Percentiles rank a stretch among this genome's conserved stretches.
These are phyloP conservation scores for Nannoperca obscura DNA, from an alignment of 2,797 vertebrate genomes.

Conservation along the genomic window DNA sequence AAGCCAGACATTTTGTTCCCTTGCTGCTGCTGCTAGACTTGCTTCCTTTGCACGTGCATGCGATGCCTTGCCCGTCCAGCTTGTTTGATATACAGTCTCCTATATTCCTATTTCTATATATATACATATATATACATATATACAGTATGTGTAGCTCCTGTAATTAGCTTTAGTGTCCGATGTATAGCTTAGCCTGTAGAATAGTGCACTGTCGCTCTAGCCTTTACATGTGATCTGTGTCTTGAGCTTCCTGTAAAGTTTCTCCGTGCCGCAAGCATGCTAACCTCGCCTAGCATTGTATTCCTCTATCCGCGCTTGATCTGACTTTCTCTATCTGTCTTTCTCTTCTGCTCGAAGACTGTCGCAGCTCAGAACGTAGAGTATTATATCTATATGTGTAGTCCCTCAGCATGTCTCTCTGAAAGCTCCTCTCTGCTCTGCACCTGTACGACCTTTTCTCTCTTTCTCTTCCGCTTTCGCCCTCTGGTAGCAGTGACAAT, in stretches of 20 bases:
- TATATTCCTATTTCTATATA: slow-evolving; percentile 75
- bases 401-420: slow-evolving; percentile 83
- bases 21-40: slow-evolving; percentile 74
- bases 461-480: slow-evolving; percentile 74
- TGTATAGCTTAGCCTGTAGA: slow-evolving; percentile 82
- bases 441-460: slow-evolving; percentile 67
- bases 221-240: slow-evolving; percentile 82
- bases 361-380: slow-evolving; percentile 79
- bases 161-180: slow-evolving; percentile 81
- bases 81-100: slow-evolving; percentile 80
- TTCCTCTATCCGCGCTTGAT: slow-evolving; percentile 75
- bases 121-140: slow-evolving; percentile 65
- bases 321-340: slow-evolving; percentile 75
- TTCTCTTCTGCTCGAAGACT: slow-evolving; percentile 76
- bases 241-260: slow-evolving; percentile 75
- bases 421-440: slow-evolving; percentile 76
- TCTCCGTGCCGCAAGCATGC: slow-evolving; percentile 84
- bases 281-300: slow-evolving; percentile 77
- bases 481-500: slow-evolving; percentile 74
- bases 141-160: slow-evolving; percentile 77
- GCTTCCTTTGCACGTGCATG: slow-evolving; percentile 89
- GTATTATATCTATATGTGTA: slow-evolving; percentile 77
- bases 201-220: slow-evolving; percentile 83
- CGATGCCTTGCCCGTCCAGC: slow-evolving; percentile 81
- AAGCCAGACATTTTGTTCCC: slow-evolving; percentile 64